Base-by-base conservation (phyloP, 1,140 invertebrate species). In the Brachionus calyciflorus region DNA sequence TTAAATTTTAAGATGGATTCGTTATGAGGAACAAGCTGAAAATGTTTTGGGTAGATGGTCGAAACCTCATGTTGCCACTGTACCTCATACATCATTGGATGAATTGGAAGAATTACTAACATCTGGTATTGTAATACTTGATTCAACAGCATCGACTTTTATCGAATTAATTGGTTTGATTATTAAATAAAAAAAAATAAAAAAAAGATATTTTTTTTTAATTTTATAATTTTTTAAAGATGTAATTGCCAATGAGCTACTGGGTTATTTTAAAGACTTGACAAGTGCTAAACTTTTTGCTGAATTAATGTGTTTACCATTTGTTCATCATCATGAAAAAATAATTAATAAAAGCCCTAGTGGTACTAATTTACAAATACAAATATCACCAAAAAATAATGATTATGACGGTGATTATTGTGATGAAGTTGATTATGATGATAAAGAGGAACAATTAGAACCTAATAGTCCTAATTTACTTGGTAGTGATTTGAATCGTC, bases 1-100 rank as follows among this genome's bases (percentile, higher is more conserved):
- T 41, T n/a, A 28, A 14, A n/a, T 49, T 60, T 60, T 12, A 68
- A 90, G 93, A 80, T 95, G 93, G 93, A 92, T 96, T 49, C 95
- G 95, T 83, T 95, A 95, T 83, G 93, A 95, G 82, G 93, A 96
- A 83, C 92, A 94, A 82, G 93, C 95, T 0, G 93, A 95, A 84
- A 92, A 94, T 85, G 92, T 93, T 28, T 93, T 93, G 57, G 93
- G 94, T 82, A 87, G 93, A 65, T 96, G 93, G 93, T 94, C 92
- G 3, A 96, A 96, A 83, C 93, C 93, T 1, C 93, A 94, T 83
- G 93, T 96, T 24, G 93, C 92, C 12, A 94, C 93, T 0, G 86
- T 96, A 30, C 94, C 93, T 1, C 86, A 46, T n/a, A 48, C 65
- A 30, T 21, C 65, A 26, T 6, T 57, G 3, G 53, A 57, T 33